These are phyloP conservation scores for Trichoplusia ni DNA, from an alignment of 1,140 invertebrate genomes.

Conservation along the genomic window DNA sequence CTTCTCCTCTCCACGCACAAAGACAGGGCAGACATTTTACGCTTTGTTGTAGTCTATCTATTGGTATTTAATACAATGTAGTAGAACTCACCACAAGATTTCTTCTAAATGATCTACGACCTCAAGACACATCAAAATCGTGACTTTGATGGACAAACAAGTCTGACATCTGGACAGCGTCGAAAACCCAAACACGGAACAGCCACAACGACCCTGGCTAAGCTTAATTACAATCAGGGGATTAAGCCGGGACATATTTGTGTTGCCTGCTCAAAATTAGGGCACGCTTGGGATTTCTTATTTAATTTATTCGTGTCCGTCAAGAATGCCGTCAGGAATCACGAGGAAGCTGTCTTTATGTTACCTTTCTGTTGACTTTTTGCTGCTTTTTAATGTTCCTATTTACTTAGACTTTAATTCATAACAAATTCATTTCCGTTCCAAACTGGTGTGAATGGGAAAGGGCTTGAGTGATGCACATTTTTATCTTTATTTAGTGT, in stretches of 20 bases:
- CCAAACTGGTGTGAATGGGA: too few relatives aligned
- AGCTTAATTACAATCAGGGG: conserved; percentile 31
- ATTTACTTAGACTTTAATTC: not conserved
- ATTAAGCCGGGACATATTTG: conserved; percentile 34
- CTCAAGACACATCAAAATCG: not conserved
- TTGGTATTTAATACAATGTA: too few relatives aligned
- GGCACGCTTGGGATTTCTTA: conserved; percentile 33
- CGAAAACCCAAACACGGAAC: conserved; percentile 23
- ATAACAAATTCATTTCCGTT: not conserved
- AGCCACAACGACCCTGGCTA: conserved; percentile 28
- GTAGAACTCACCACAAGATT: too few relatives aligned
- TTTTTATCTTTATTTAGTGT: too few relatives aligned
- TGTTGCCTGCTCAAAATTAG: conserved; percentile 33
- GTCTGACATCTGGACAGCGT: not conserved
- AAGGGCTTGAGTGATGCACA: too few relatives aligned
- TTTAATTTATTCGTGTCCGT: conserved; percentile 31
- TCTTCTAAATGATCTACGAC: not conserved
- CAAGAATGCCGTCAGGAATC: conserved; percentile 25
- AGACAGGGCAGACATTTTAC: too few relatives aligned
- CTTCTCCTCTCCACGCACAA: too few relatives aligned
- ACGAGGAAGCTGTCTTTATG: conserved; percentile 1
- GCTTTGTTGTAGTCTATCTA: too few relatives aligned
- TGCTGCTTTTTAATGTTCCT: not conserved
- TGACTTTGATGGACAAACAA: conserved; percentile 15
- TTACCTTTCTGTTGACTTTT: not conserved